These are phyloP conservation scores for Leptinotarsa lineolata DNA, from an alignment of 1,140 invertebrate species.

Conservation along the genomic window DNA sequence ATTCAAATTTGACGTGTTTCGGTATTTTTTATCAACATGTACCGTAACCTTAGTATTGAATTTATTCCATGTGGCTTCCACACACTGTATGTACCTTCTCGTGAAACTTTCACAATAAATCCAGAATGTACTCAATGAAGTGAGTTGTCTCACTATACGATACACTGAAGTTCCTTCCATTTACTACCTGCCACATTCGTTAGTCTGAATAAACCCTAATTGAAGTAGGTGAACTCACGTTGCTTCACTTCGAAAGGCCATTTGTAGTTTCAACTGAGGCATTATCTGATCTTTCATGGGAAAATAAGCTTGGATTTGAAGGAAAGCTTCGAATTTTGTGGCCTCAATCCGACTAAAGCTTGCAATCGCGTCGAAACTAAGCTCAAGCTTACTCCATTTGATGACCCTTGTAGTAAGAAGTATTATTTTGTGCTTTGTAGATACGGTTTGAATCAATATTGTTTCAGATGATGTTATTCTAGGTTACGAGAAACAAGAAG, in stretches of 20 bases:
- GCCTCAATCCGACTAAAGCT: constrained; percentile 1
- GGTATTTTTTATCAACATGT: no score
- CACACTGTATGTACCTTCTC: no score
- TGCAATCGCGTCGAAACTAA: not conserved
- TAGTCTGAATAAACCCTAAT: no score
- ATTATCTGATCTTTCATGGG: not conserved
- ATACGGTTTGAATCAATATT: not conserved
- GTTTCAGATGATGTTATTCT: not conserved
- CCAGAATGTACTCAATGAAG: no score
- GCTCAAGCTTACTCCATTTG: not conserved
- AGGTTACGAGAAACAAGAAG: not conserved
- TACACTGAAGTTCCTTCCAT: no score
- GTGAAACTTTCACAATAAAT: no score
- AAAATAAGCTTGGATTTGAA: constrained; percentile 4
- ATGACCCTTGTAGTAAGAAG: not conserved
- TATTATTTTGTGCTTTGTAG: not conserved
- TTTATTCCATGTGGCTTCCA: no score
- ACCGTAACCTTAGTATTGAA: no score
- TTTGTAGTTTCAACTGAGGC: not conserved
- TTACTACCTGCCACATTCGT: no score
- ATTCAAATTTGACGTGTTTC: no score
- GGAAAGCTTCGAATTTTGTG: not conserved
- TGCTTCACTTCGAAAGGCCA: not conserved
- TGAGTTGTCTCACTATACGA: no score
- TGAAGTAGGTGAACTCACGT: no score